Evolutionary conservation across 1,140 invertebrate genomes (phyloP), one percentile per base, ranked within the genome.

Genomic region (Aphis gossypii): DNA sequence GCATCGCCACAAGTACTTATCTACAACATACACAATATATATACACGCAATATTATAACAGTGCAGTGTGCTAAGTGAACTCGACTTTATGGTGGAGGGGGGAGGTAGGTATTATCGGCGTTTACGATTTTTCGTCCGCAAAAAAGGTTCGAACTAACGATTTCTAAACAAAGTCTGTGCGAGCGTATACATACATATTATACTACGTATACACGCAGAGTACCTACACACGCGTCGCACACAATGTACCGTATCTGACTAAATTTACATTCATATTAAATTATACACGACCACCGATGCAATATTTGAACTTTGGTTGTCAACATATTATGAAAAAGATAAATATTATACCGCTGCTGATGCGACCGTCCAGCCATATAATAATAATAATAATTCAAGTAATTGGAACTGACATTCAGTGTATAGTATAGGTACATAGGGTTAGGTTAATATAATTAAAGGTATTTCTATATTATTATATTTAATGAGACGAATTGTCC

Each of bases 201-300:
- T n/a, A 76, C 30, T 76, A 7, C 18, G 18, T 30, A 60, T 60
- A 30, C 9, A 6, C 7, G 60, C 60, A 68, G 60, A 68, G 60
- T 68, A 76, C 60, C 60, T 68, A 68, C 60, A 68, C 30, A 14
- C 60, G 30, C 30, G 30, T 76, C 14, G 60, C 14, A 76, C 9
- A 76, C 60, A 76, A n/a, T n/a, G 60, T 76, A 76, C 60, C 14
- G 60, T 35, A 76, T n/a, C 60, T 30, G 30, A n/a, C 60, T 76
- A 76, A 76, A 76, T 76, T 76, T 76, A 76, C 60, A 76, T 76
- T 76, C n/a, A n/a, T 76, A 76, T 76, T 76, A 76, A 76, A 76
- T 35, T 76, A n/a, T 76, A 76, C 5, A 76, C 60, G n/a, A 76
- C 30, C 60, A 68, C 60, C 30, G 60, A 11, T 5, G 60, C 60